phyloP scores from a whole-genome alignment of 2,797 vertebrate genomes.

The Ambastaia sidthimunki region DNA sequence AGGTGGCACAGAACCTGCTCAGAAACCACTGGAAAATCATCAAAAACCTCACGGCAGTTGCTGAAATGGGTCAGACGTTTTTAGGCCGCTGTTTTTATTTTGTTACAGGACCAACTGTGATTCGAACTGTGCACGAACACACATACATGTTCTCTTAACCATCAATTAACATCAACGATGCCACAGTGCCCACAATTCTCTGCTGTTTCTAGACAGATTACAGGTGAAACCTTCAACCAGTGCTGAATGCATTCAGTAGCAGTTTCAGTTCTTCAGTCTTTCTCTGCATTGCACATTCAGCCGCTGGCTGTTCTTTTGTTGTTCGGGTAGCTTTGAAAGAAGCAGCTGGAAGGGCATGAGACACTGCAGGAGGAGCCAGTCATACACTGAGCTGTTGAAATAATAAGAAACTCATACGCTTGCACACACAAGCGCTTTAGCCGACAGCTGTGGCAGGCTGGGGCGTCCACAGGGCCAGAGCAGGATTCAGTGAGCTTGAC shows the following conservation, averaged over 20 bases:
- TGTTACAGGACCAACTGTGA: not conserved
- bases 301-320: constrained; percentile 50
- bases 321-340: constrained; percentile 74
- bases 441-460: not conserved
- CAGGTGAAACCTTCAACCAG: constrained; percentile 35
- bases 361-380: constrained; percentile 64
- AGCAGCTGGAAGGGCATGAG: constrained; percentile 70
- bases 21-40: not conserved
- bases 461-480: not conserved
- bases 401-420: constrained; percentile 24
- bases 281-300: constrained; percentile 39
- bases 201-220: no score
- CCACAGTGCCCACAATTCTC: not conserved
- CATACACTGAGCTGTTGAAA: constrained; percentile 58
- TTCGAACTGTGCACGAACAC: constrained; percentile 5
- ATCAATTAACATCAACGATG: constrained; percentile 53
- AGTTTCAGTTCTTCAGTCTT: constrained; percentile 21
- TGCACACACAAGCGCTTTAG: not conserved
- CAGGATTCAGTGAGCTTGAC: constrained; percentile 1
- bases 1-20: not conserved
- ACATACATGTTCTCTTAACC: constrained; percentile 38
- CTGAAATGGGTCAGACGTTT: constrained; percentile 35
- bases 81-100: not conserved
- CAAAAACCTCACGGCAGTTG: not conserved
- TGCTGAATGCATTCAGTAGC: constrained; percentile 24